Base-by-base conservation (phyloP, 1,140 invertebrate species). In the Chelonus insularis region DNA sequence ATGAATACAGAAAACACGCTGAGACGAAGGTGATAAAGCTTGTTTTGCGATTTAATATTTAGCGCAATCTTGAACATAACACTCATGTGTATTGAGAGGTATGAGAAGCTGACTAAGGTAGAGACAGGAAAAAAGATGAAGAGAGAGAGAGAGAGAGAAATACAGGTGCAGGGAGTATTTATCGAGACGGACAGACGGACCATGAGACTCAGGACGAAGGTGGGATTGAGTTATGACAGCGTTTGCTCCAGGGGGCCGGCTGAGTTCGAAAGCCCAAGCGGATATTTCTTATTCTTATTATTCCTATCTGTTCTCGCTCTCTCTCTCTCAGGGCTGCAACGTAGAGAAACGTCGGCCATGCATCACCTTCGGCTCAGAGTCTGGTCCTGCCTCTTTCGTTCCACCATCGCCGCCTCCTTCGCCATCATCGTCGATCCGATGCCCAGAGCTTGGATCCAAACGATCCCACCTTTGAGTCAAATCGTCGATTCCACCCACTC, bases 211-310 rank as follows among this genome's bases (percentile, higher is more conserved):
- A 66, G 66, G 71, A 73, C 67, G 75, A 74, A 79, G 78, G 79
- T 79, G 79, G 80, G 80, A 82, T 82, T 81, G 80, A 81, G 79
- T 81, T 82, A 82, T 82, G 80, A 81, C 80, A 81, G 74, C 76
- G 77, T 75, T 76, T 78, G 78, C 78, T 79, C 77, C 73, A 72
- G 78, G 79, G 75, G 78, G 75, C 77, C 75, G 76, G 68, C 68
- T 69, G 67, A 65, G 65, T 65, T 64, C 68, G 68, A 70, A 71
- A 14, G n/a, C 29, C 41, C 43, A 57, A 47, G 70, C 73, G 72
- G 73, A 75, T 76, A 78, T 75, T 57, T 50, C 50, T 47, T 57
- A 57, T 61, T 75, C 75, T 75, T 77, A 73, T 76, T 77, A 74
- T 78, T 79, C 74, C 77, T 79, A 76, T 74, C 70, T 74, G 68